Evolutionary conservation across 2,888 invertebrate genomes (phyloP), one percentile per base, ranked within the genome.

Genomic region (Melolontha melolontha): DNA sequence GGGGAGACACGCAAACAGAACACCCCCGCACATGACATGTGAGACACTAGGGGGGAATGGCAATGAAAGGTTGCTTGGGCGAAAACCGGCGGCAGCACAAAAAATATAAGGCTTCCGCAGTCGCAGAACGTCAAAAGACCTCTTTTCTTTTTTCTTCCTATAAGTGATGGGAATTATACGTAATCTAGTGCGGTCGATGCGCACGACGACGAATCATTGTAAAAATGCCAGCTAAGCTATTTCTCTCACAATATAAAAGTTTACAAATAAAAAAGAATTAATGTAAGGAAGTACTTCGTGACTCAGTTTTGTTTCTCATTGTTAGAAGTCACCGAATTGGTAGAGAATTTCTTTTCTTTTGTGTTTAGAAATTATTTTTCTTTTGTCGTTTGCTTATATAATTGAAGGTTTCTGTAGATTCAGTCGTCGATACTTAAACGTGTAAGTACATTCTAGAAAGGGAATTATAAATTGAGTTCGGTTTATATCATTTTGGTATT

Each of bases 1-100:
- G 62, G 63, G 70, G 71, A 71, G 72, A 70, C 74, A 75, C 75
- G 75, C 75, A 75, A 74, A 75, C 72, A 72, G 71, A 74, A 68
- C 76, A 74, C 74, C 75, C 75, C 73, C 71, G 66, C 75, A 73
- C 73, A 75, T 75, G 75, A 75, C 74, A 75, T 74, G 75, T 73
- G 75, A 73, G 73, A 73, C 71, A 72, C 67, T 63, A 68, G 57
- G 59, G 70, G 71, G 73, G 73, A 72, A 70, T 66, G 68, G 69
- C 64, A 70, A 64, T 74, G 70, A 73, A 74, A 74, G 73, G 74
- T 74, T 74, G 74, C 74, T 67, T 68, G 64, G 70, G 73, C 69
- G 68, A 72, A 71, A 72, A 69, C 70, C 68, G 67, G 52, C 67
- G 64, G 68, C 59, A 66, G 64, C 67, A 65, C 69, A 70, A 73